These are phyloP conservation scores for Pseudomyrmex concolor DNA, from an alignment of 1,140 invertebrate species.

Conservation along the genomic window DNA sequence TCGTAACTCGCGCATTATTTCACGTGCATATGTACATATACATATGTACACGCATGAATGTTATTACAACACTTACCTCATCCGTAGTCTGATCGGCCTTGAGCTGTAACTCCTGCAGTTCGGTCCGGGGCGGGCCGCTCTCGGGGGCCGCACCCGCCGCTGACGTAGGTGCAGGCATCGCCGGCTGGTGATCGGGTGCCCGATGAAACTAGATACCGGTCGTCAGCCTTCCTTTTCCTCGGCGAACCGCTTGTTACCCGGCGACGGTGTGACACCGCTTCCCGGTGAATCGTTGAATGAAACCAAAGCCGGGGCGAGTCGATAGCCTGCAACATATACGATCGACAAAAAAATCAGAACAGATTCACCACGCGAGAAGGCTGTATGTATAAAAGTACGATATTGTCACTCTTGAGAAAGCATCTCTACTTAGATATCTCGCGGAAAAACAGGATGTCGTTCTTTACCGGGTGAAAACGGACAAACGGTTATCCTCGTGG, in stretches of 20 bases:
- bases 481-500: slow-evolving; percentile 1
- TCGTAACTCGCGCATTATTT: slow-evolving; percentile 14
- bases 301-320: not conserved
- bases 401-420: not conserved
- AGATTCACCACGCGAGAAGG: not conserved
- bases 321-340: slow-evolving; percentile 34
- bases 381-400: not conserved
- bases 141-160: slow-evolving; percentile 84
- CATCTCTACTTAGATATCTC: slow-evolving; percentile 26
- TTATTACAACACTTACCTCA: slow-evolving; percentile 88
- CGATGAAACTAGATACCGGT: slow-evolving; percentile 17
- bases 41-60: not conserved
- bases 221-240: slow-evolving; percentile 7
- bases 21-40: not conserved
- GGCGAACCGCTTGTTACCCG: not conserved
- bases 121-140: slow-evolving; percentile 91
- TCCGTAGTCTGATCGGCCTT: slow-evolving; percentile 94
- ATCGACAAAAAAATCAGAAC: not conserved
- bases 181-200: slow-evolving; percentile 53
- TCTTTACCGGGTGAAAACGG: not conserved
- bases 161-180: slow-evolving; percentile 87
- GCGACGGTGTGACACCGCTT: not conserved
- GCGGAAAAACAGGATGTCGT: not conserved
- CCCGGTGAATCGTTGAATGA: not conserved
- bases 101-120: slow-evolving; percentile 95